Percentiles rank a stretch among this genome's conserved stretches.
phyloP scores from a whole-genome alignment of 2,113 vertebrate genomes.

The Jaculus jaculus region DNA sequence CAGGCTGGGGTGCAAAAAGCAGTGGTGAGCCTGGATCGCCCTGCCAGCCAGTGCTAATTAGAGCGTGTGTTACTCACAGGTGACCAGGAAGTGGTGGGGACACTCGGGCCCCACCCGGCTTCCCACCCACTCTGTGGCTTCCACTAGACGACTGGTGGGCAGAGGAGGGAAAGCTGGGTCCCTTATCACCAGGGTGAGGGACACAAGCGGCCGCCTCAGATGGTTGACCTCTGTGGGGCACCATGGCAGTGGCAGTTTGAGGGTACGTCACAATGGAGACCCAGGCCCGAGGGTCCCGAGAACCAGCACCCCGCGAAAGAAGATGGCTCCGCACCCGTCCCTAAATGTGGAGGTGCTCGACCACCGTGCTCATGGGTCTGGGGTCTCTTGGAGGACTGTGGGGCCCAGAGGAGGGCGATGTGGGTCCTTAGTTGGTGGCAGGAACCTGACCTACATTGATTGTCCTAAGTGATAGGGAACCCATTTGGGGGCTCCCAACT shows the following conservation, averaged over 20 bases:
- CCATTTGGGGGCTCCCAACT: background rate
- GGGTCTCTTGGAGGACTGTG: background rate
- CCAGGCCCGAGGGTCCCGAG: background rate
- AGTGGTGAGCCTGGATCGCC: background rate
- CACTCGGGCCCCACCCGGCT: slow-evolving; percentile 23
- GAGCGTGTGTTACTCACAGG: slow-evolving; percentile 49
- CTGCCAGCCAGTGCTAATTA: slow-evolving; percentile 4
- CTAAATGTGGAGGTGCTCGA: background rate
- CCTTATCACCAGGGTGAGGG: background rate
- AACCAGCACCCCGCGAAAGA: background rate
- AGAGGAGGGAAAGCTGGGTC: background rate
- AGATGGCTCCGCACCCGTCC: background rate
- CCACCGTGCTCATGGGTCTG: background rate
- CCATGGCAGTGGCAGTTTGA: background rate
- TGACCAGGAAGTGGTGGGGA: slow-evolving; percentile 56
- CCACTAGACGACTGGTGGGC: background rate
- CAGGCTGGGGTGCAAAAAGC: background rate
- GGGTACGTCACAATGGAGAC: background rate
- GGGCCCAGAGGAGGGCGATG: too few species aligned
- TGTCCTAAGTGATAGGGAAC: background rate
- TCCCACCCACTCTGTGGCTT: background rate
- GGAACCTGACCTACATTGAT: background rate
- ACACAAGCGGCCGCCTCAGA: background rate
- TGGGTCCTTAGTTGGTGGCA: background rate
- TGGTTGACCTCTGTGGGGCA: background rate